A percentile compares a stretch with the other conserved stretches of the same genome.
These are phyloP conservation scores for Callorhinus ursinus DNA, from an alignment of 2,113 vertebrate species.

Conservation along the genomic window DNA sequence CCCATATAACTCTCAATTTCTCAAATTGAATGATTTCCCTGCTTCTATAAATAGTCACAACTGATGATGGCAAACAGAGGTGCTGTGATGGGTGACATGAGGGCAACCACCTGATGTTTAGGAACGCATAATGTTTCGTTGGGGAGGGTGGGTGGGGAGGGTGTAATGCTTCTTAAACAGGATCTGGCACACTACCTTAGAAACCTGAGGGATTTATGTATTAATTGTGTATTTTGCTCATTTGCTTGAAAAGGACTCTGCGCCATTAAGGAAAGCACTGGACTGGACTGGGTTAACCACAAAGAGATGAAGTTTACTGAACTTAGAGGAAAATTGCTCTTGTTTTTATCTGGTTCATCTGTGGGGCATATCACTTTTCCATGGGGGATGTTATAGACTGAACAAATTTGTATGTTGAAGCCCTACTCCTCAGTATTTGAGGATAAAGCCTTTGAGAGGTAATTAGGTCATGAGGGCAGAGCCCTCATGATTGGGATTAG, in stretches of 20 bases:
- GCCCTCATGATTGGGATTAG: neutral
- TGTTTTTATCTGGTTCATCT: neutral
- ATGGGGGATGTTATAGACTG: neutral
- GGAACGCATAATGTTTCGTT: neutral
- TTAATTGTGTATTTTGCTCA: neutral
- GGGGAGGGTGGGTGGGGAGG: rapidly evolving
- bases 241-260: neutral
- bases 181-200: neutral
- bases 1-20: neutral
- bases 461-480: neutral
- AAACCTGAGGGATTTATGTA: neutral
- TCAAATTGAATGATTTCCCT: slow-evolving; percentile 5
- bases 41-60: slow-evolving; percentile 47
- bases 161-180: neutral
- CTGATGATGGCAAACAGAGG: neutral
- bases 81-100: neutral
- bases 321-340: neutral
- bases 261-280: neutral
- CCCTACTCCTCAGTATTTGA: neutral
- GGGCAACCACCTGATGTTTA: neutral
- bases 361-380: neutral
- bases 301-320: neutral
- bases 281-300: neutral
- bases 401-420: neutral
- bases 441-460: neutral